These are phyloP conservation scores for Drosophila niveifrons DNA, from an alignment of 2,888 invertebrate species.

Conservation along the genomic window DNA sequence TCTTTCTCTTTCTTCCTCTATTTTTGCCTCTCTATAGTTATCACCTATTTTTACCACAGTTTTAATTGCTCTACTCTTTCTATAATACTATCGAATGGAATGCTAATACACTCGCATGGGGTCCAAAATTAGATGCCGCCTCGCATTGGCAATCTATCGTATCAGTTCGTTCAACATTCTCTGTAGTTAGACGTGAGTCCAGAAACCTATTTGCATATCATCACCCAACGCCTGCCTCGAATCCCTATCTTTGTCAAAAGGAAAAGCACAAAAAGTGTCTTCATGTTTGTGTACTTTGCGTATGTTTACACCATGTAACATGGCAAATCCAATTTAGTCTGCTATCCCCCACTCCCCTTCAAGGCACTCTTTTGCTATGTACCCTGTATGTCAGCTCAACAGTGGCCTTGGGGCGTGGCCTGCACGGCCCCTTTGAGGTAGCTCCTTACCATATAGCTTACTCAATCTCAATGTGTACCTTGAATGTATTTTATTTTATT, in stretches of 20 bases:
- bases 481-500: slow-evolving; percentile 31
- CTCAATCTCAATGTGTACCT: slow-evolving; percentile 29
- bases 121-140: slow-evolving; percentile 24
- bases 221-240: slow-evolving; percentile 20
- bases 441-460: slow-evolving; percentile 36
- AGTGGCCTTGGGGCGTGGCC: slow-evolving; percentile 37
- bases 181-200: slow-evolving; percentile 16
- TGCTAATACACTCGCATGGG: background rate
- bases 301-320: slow-evolving; percentile 67
- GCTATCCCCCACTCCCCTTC: background rate
- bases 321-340: slow-evolving; percentile 75
- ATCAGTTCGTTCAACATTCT: slow-evolving; percentile 26
- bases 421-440: slow-evolving; percentile 27
- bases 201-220: slow-evolving; percentile 68
- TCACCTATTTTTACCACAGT: background rate
- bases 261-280: slow-evolving; percentile 18
- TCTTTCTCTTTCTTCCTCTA: background rate
- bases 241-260: background rate
- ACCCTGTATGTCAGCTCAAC: background rate
- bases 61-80: slow-evolving; percentile 50
- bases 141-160: slow-evolving; percentile 30
- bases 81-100: background rate
- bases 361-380: background rate
- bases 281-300: slow-evolving; percentile 51
- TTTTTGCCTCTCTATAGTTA: background rate